These are phyloP conservation scores for Loris lydekkerianus DNA, from an alignment of 2,797 vertebrate species.

Conservation along the genomic window DNA sequence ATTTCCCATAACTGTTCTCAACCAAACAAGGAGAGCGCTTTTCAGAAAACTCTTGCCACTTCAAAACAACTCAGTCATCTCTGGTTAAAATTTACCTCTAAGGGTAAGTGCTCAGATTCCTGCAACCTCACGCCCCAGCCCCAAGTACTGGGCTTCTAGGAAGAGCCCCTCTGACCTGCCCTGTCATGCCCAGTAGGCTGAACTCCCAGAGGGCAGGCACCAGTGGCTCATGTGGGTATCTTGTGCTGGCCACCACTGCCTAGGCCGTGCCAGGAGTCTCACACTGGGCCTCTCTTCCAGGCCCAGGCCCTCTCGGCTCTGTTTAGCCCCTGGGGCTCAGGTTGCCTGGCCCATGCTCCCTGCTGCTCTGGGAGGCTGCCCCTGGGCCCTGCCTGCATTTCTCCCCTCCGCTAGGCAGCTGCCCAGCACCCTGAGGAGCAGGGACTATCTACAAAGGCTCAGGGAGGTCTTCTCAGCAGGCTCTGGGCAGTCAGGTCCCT, in stretches of 20 bases:
- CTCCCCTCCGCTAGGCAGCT: neutral
- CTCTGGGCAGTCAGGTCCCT: neutral
- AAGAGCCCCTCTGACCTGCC: neutral
- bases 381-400: neutral
- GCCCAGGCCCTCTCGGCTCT: neutral
- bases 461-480: neutral
- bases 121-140: neutral
- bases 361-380: too few species aligned
- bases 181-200: neutral
- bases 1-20: neutral
- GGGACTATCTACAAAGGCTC: neutral
- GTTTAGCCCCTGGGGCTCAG: rapidly evolving
- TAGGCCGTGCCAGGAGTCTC: neutral
- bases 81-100: neutral
- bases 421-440: neutral
- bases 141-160: neutral
- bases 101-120: neutral
- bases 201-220: neutral
- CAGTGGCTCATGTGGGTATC: neutral
- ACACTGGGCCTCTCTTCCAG: neutral
- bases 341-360: neutral
- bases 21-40: neutral
- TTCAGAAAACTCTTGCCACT: neutral
- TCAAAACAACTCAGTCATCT: neutral
- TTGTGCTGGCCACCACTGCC: rapidly evolving